Evolutionary conservation across 2,888 invertebrate species (phyloP).

Genomic region (Alloscopus bannaensis): DNA sequence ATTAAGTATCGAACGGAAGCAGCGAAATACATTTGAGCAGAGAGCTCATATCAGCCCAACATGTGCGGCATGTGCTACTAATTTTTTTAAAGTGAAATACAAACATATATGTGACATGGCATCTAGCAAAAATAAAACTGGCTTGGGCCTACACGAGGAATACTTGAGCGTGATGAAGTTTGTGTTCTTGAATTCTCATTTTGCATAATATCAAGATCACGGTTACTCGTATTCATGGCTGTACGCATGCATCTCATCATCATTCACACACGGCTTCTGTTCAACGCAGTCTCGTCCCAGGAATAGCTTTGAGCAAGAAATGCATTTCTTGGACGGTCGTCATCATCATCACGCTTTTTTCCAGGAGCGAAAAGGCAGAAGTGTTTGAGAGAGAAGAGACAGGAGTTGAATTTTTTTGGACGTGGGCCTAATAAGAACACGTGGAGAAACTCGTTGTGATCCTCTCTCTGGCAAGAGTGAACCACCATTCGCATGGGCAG

Average conservation of each 20-base stretch:
- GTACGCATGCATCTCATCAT: conserved; percentile 19
- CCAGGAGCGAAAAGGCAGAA: conserved; percentile 31
- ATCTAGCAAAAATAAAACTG: too few relatives aligned
- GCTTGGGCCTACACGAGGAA: too few relatives aligned
- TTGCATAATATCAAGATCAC: conserved; percentile 62
- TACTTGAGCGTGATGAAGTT: too few relatives aligned
- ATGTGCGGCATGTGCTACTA: too few relatives aligned
- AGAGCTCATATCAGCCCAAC: too few relatives aligned
- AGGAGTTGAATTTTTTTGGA: conserved; percentile 69
- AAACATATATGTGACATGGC: too few relatives aligned
- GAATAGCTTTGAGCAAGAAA: conserved; percentile 35
- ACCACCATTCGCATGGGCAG: not conserved
- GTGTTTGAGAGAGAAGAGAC: conserved; percentile 18
- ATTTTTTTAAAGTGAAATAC: too few relatives aligned
- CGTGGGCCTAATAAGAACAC: conserved; percentile 72
- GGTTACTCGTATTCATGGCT: conserved; percentile 21
- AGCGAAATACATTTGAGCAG: too few relatives aligned
- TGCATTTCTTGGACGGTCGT: conserved; percentile 58
- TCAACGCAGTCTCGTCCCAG: not conserved
- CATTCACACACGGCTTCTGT: conserved; percentile 4
- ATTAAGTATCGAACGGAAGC: too few relatives aligned
- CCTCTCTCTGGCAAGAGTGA: too few relatives aligned
- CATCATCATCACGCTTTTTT: conserved; percentile 36
- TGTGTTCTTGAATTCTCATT: conserved; percentile 52
- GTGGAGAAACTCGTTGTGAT: too few relatives aligned